Evolutionary conservation across 2,888 invertebrate species (phyloP).

Genomic region (Nomada goodeniana): DNA sequence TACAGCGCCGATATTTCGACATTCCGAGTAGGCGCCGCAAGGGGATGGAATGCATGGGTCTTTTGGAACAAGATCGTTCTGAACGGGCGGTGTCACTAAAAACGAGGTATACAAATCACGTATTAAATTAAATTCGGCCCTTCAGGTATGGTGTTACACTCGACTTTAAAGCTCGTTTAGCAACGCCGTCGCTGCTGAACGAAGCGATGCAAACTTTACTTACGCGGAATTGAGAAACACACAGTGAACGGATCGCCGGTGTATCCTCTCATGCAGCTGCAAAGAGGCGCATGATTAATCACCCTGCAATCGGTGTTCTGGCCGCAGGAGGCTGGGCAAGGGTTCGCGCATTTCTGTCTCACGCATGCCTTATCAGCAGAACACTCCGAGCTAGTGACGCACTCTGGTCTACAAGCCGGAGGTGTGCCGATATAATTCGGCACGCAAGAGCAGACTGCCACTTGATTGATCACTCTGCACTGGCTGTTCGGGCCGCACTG

Average conservation of each 20-base stretch:
- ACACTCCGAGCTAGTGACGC: constrained; percentile 84
- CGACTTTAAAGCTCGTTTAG: no score
- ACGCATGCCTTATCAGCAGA: constrained; percentile 84
- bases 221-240: constrained; percentile 84
- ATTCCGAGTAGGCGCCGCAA: constrained; percentile 93
- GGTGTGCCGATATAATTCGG: constrained; percentile 83
- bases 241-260: constrained; percentile 83
- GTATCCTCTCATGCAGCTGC: constrained; percentile 80
- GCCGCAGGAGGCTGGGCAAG: constrained; percentile 85
- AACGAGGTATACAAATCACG: constrained; percentile 8
- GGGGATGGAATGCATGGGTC: constrained; percentile 91
- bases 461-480: constrained; percentile 86
- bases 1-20: constrained; percentile 86
- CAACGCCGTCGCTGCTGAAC: no score
- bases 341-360: constrained; percentile 85
- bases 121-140: not conserved
- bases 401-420: constrained; percentile 84
- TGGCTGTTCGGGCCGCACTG: constrained; percentile 88
- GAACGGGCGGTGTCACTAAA: constrained; percentile 79
- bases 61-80: constrained; percentile 82
- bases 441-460: constrained; percentile 86
- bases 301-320: constrained; percentile 85
- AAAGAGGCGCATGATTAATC: constrained; percentile 85
- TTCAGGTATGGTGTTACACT: no score
- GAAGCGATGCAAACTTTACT: constrained; percentile 78